Percentiles rank a stretch among this genome's conserved stretches.
phyloP scores from a whole-genome alignment of 1,140 invertebrate species.

The Araneus ventricosus region DNA sequence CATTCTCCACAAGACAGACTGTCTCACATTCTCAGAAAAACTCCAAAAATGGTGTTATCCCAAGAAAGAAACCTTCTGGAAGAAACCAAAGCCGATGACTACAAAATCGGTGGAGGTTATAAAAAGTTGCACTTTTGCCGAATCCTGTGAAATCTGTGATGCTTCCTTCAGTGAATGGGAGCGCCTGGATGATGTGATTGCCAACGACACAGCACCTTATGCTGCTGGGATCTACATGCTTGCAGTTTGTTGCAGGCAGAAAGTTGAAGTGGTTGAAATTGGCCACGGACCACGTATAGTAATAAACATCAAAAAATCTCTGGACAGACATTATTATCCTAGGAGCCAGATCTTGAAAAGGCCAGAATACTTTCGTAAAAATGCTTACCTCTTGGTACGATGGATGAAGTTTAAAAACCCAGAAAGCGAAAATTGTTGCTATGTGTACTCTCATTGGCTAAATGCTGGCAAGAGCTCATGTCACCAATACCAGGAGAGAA shows the following conservation, averaged over 20 bases:
- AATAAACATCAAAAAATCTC: too few relatives aligned
- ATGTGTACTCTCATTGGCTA: conserved; percentile 5
- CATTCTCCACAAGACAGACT: not conserved
- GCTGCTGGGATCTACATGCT: not conserved
- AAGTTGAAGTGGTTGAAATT: not conserved
- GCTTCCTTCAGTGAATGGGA: not conserved
- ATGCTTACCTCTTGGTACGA: not conserved
- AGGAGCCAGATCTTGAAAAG: too few relatives aligned
- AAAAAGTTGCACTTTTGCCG: not conserved
- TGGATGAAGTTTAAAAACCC: not conserved
- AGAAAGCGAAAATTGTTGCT: not conserved
- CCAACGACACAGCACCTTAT: not conserved
- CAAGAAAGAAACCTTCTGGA: not conserved
- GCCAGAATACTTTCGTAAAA: too few relatives aligned
- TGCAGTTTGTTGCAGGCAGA: not conserved
- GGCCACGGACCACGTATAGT: not conserved
- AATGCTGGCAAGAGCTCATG: too few relatives aligned
- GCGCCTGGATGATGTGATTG: not conserved
- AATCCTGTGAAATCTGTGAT: conserved; percentile 5
- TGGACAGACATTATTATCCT: too few relatives aligned
- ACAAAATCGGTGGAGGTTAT: not conserved
- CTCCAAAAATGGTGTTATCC: conserved; percentile 22
- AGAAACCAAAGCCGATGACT: not conserved
- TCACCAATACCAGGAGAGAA: not conserved
- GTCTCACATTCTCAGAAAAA: not conserved